These are phyloP conservation scores for Petrocephalus microphthalmus DNA, from an alignment of 2,113 vertebrate genomes.

Conservation along the genomic window DNA sequence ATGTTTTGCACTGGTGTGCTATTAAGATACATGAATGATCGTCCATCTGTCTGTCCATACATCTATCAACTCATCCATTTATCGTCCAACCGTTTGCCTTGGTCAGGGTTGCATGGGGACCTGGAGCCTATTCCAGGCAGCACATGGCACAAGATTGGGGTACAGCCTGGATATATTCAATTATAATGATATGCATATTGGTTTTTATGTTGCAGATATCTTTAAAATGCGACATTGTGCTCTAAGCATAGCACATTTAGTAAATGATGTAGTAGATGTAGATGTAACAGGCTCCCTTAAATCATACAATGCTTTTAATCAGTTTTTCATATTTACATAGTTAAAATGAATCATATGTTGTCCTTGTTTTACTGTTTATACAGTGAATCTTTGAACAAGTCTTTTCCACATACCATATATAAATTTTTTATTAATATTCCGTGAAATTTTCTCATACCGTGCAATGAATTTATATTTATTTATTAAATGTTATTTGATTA, in stretches of 20 bases:
- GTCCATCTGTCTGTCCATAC: not conserved
- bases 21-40: not conserved
- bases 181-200: not conserved
- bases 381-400: not conserved
- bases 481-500: not conserved
- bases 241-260: not conserved
- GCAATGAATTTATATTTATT: not conserved
- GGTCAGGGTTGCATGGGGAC: not conserved
- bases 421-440: not conserved
- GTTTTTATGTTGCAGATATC: not conserved
- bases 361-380: not conserved
- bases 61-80: not conserved
- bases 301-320: not conserved
- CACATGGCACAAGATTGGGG: not conserved
- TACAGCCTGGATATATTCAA: not conserved
- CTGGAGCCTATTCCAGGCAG: not conserved
- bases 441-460: not conserved
- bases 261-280: not conserved
- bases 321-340: not conserved
- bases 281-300: not conserved
- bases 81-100: not conserved
- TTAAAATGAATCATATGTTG: not conserved
- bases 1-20: constrained; percentile 18
- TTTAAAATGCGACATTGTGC: not conserved
- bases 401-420: not conserved